Evolutionary conservation across 64 coral and sea anemone genomes (phyloP).

Genomic region (Acropora tenuis): DNA sequence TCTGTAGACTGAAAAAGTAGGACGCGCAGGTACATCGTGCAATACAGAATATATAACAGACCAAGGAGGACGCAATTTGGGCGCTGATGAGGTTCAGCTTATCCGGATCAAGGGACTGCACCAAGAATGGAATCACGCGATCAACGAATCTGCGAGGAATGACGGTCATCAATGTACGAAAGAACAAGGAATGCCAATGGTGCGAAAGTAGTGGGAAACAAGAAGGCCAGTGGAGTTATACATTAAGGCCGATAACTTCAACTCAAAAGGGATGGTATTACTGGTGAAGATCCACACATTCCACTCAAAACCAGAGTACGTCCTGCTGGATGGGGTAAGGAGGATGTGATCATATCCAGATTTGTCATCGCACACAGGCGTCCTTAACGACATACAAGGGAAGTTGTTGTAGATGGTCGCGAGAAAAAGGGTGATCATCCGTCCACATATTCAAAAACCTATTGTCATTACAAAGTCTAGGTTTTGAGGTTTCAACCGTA

Average conservation of each 20-base stretch:
- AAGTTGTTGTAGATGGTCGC: constrained; percentile 1
- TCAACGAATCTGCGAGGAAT: too few species aligned
- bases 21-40: too few species aligned
- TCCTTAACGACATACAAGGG: not conserved
- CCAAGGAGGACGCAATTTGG: too few species aligned
- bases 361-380: constrained; percentile 66
- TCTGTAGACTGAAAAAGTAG: too few species aligned
- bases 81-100: too few species aligned
- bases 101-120: too few species aligned
- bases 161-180: too few species aligned
- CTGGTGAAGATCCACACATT: constrained; percentile 29
- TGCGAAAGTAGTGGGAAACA: too few species aligned
- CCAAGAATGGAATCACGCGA: too few species aligned
- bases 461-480: constrained; percentile 53
- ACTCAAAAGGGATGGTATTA: constrained; percentile 58
- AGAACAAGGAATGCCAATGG: too few species aligned
- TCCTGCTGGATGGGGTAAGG: not conserved
- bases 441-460: constrained; percentile 63
- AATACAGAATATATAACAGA: too few species aligned
- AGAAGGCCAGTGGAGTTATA: constrained; percentile 40
- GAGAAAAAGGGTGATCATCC: constrained; percentile 21
- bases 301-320: constrained; percentile 47
- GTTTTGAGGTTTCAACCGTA: constrained; percentile 45
- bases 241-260: constrained; percentile 28
- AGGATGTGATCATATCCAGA: constrained; percentile 57